Evolutionary conservation across 1,140 invertebrate genomes (phyloP).

Genomic region (Homalodisca vitripennis): DNA sequence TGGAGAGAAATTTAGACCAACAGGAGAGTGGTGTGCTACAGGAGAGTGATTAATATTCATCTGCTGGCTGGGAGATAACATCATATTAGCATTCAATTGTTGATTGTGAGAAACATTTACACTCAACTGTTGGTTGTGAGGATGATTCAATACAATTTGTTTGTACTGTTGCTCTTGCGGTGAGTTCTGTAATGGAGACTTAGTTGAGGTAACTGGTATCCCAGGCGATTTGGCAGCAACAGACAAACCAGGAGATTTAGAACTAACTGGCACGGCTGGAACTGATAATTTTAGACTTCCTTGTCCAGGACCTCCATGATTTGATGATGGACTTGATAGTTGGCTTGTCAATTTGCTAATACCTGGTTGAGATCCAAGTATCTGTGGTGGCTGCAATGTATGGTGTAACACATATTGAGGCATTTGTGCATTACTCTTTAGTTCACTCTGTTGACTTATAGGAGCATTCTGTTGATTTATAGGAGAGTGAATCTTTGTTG

Average conservation of each 20-base stretch:
- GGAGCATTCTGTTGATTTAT: not conserved
- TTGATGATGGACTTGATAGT: not conserved
- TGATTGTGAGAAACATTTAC: conserved; percentile 21
- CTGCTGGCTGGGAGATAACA: conserved; percentile 9
- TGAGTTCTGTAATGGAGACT: conserved; percentile 1
- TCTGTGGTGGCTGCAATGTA: not conserved
- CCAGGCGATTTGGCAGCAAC: not conserved
- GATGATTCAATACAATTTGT: not conserved
- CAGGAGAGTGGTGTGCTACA: not conserved
- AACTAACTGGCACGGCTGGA: not conserved
- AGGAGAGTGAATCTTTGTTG: conserved; percentile 11
- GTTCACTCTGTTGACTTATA: not conserved
- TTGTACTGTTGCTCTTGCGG: conserved; percentile 4
- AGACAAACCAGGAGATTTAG: not conserved
- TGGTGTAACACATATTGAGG: conserved; percentile 15
- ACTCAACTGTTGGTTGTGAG: conserved; percentile 20
- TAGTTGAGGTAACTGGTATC: not conserved
- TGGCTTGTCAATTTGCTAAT: not conserved
- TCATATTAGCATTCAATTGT: not conserved
- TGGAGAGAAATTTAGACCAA: conserved; percentile 1
- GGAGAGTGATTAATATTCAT: conserved; percentile 16
- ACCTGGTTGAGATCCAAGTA: not conserved
- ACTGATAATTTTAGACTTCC: not conserved
- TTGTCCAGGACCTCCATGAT: too few relatives aligned
- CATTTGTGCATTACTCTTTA: conserved; percentile 1